Evolutionary conservation across 2,113 vertebrate genomes (phyloP).

Genomic region (Onychostruthus taczanowskii): DNA sequence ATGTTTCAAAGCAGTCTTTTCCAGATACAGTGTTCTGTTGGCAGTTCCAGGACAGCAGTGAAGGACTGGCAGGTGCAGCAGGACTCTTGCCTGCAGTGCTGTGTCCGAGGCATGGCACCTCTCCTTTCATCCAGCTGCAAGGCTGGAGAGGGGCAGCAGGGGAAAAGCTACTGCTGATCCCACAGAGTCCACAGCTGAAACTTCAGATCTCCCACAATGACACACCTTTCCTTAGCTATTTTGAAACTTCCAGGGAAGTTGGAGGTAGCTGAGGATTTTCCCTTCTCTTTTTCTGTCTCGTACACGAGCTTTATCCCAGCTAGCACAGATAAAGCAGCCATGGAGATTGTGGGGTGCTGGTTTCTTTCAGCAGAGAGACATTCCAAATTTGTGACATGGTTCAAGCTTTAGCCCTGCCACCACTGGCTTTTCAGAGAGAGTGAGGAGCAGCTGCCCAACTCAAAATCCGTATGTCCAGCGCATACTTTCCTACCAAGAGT

Average conservation of each 20-base stretch:
- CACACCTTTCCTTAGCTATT: background rate
- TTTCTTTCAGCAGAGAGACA: background rate
- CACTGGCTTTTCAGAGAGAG: background rate
- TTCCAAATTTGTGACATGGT: background rate
- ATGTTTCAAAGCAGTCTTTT: background rate
- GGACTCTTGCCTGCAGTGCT: fast-evolving
- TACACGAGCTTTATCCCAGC: background rate
- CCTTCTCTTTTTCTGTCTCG: background rate
- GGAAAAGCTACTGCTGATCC: background rate
- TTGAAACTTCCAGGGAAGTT: background rate
- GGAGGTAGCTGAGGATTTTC: background rate
- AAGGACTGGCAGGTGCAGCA: background rate
- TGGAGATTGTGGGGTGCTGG: background rate
- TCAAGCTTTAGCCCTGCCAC: background rate
- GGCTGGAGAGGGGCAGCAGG: background rate
- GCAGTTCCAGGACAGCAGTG: background rate
- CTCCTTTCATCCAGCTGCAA: background rate
- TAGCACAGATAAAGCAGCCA: background rate
- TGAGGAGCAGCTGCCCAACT: background rate
- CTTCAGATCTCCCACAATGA: background rate
- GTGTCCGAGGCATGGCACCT: background rate
- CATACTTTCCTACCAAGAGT: background rate
- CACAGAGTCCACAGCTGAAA: background rate
- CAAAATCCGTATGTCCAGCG: background rate
- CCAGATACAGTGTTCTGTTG: background rate